Conservation (phyloP, 2,797 vertebrate species). For the Sylvia borin region DNA sequence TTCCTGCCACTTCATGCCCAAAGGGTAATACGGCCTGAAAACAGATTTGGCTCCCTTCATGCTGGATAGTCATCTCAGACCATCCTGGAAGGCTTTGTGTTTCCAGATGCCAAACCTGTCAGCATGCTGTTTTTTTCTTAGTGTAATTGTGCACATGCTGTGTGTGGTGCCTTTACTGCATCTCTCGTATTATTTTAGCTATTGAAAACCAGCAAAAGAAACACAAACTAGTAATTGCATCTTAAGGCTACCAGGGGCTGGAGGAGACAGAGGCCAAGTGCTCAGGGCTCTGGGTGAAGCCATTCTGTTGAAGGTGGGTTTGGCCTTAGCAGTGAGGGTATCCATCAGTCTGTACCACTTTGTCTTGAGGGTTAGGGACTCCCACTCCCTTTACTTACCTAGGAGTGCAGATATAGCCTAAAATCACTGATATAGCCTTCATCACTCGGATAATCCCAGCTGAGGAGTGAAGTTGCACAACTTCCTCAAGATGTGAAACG, state of each 20-base stretch:
- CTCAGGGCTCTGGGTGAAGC: background rate
- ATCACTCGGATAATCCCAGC: background rate
- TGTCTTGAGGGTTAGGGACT: too few species aligned
- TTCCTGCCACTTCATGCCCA: background rate
- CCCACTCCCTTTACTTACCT: background rate
- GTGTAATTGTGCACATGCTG: background rate
- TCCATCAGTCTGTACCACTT: background rate
- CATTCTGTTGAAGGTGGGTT: background rate
- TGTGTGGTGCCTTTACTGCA: background rate
- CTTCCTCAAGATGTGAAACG: background rate
- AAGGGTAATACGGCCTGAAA: background rate
- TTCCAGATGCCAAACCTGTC: background rate
- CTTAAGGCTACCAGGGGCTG: background rate
- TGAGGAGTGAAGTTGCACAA: background rate
- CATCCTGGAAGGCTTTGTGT: background rate
- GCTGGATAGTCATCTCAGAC: background rate
- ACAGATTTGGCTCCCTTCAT: background rate
- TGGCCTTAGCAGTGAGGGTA: background rate
- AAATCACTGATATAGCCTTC: background rate
- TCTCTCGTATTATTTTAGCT: background rate
- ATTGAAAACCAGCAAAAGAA: background rate
- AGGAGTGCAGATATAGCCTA: background rate
- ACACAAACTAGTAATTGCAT: background rate
- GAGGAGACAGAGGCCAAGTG: background rate
- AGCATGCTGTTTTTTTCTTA: background rate